These are phyloP conservation scores for Cephalopachus bancanus DNA, from an alignment of 2,797 vertebrate genomes.

Conservation along the genomic window DNA sequence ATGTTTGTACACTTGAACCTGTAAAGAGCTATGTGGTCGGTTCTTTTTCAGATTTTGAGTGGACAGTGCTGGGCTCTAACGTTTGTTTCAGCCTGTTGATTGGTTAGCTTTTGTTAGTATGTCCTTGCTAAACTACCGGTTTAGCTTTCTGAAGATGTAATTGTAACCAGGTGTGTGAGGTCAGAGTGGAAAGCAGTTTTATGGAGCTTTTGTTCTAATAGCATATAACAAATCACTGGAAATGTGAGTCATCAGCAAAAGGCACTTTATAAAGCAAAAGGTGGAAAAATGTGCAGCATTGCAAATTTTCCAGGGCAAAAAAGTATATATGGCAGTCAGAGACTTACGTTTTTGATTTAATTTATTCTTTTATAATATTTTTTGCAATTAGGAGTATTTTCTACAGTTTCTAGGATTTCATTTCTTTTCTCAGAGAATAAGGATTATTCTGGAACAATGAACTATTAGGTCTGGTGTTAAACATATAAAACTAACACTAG, in stretches of 20 bases:
- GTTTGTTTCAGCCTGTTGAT: conserved; percentile 63
- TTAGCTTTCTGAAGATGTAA: conserved; percentile 85
- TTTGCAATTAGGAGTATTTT: conserved; percentile 75
- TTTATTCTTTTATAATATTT: conserved; percentile 73
- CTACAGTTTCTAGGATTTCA: conserved; percentile 61
- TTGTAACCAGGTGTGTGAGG: conserved; percentile 85
- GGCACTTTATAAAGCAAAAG: conserved; percentile 76
- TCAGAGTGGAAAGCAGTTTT: conserved; percentile 77
- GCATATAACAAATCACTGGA: conserved; percentile 71
- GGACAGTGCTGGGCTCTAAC: conserved; percentile 41
- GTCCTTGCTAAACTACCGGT: conserved; percentile 81
- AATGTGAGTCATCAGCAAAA: conserved; percentile 75
- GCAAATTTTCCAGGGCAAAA: conserved; percentile 45
- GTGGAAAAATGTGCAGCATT: conserved; percentile 68
- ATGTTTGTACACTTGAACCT: neutral
- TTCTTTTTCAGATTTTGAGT: conserved; percentile 51
- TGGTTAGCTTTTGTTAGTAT: conserved; percentile 74
- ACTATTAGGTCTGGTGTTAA: conserved; percentile 67
- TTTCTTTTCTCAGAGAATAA: conserved; percentile 75
- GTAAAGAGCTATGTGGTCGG: conserved; percentile 44
- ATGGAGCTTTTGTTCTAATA: conserved; percentile 75
- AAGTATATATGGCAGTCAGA: conserved; percentile 35
- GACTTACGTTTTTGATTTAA: conserved; percentile 69
- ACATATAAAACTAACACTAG: conserved; percentile 79
- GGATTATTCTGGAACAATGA: conserved; percentile 52